phyloP scores from a whole-genome alignment of 2,888 invertebrate genomes.

The Plemyria rubiginata region DNA sequence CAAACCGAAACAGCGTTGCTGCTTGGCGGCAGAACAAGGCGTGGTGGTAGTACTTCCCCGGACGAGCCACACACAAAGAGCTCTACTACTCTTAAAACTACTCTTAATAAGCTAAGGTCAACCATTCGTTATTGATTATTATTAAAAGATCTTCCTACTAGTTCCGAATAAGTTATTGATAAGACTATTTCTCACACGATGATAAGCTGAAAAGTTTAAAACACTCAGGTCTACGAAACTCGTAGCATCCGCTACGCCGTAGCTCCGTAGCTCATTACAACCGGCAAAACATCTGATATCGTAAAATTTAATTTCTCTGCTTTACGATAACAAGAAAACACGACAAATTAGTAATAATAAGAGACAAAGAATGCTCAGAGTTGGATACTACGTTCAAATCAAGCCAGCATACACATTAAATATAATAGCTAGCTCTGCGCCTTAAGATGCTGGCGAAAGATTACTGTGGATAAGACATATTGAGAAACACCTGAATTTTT shows the following conservation, averaged over 20 bases:
- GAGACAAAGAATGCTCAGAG: conserved; percentile 79
- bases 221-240: conserved; percentile 12
- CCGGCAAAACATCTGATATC: conserved; percentile 46
- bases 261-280: conserved; percentile 54
- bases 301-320: conserved; percentile 74
- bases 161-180: too few relatives aligned
- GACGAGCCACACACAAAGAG: too few relatives aligned
- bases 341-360: conserved; percentile 81
- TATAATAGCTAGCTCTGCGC: conserved; percentile 77
- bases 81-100: too few relatives aligned
- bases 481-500: neutral
- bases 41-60: too few relatives aligned
- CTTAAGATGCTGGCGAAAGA: conserved; percentile 61
- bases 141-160: too few relatives aligned
- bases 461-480: conserved; percentile 50
- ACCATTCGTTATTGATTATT: too few relatives aligned
- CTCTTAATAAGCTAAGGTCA: too few relatives aligned
- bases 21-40: too few relatives aligned
- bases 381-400: conserved; percentile 85
- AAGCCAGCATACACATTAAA: conserved; percentile 80
- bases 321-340: conserved; percentile 72
- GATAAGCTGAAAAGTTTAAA: neutral
- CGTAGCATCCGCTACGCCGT: conserved; percentile 47
- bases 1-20: too few relatives aligned
- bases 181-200: too few relatives aligned